These are phyloP conservation scores for Blennius ocellaris DNA, from an alignment of 2,113 vertebrate genomes.

Conservation along the genomic window DNA sequence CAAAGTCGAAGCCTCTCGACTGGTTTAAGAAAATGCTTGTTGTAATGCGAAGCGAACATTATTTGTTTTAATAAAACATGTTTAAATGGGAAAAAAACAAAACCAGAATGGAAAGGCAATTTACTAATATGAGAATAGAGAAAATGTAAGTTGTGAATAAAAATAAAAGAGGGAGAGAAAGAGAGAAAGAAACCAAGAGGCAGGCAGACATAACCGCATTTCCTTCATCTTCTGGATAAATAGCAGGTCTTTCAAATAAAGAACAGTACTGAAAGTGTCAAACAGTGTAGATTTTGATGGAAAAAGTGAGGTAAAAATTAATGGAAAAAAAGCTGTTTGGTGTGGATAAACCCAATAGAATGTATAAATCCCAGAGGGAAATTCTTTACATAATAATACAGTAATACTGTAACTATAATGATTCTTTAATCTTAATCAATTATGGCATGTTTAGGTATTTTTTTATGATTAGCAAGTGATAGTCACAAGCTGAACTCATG, in stretches of 20 bases:
- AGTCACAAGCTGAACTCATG: too few relatives aligned
- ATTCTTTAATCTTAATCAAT: not conserved
- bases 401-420: not conserved
- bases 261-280: constrained; percentile 3
- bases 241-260: constrained; percentile 8
- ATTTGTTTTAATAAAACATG: not conserved
- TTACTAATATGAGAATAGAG: not conserved
- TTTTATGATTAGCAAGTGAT: not conserved
- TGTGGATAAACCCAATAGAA: not conserved
- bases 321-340: not conserved
- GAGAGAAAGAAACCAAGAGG: not conserved
- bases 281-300: constrained; percentile 6
- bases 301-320: constrained; percentile 1
- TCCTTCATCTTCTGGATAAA: constrained; percentile 13
- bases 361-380: too few relatives aligned
- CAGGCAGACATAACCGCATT: not conserved
- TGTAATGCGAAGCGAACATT: not conserved
- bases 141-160: not conserved
- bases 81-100: not conserved
- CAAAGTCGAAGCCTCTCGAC: constrained; percentile 16
- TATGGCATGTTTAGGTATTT: not conserved
- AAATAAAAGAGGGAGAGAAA: too few relatives aligned
- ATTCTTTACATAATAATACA: too few relatives aligned
- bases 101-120: not conserved
- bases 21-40: not conserved